Evolutionary conservation across 2,797 vertebrate genomes (phyloP).

Genomic region (Hapalemur alaotrensis): DNA sequence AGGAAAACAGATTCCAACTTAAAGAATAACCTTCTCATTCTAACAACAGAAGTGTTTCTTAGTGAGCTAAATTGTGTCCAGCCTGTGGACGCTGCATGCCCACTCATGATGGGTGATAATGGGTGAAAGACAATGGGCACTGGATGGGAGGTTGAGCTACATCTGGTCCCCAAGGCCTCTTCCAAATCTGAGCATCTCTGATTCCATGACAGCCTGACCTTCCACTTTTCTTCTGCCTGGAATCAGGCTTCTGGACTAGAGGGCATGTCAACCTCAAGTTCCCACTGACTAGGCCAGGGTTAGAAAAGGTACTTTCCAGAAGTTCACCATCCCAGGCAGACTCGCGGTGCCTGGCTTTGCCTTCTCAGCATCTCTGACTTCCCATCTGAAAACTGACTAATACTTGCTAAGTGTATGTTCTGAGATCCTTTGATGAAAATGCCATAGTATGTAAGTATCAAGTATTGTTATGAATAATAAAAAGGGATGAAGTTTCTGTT

Average conservation of each 20-base stretch:
- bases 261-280: background rate
- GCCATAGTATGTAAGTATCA: constrained; percentile 64
- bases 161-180: background rate
- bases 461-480: constrained; percentile 76
- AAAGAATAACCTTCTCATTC: background rate
- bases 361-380: constrained; percentile 75
- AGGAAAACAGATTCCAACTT: background rate
- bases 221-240: constrained; percentile 35
- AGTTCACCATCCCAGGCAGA: constrained; percentile 67
- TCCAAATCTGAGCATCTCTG: background rate
- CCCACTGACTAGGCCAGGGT: constrained; percentile 18
- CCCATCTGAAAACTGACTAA: constrained; percentile 77
- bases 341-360: constrained; percentile 36
- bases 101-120: background rate
- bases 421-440: constrained; percentile 76
- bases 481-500: constrained; percentile 69
- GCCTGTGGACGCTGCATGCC: background rate
- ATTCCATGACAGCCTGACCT: background rate
- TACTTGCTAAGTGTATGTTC: constrained; percentile 70
- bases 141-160: background rate
- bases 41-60: background rate
- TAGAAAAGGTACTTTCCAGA: constrained; percentile 79
- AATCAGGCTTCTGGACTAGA: background rate
- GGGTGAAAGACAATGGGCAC: background rate
- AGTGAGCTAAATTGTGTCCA: background rate